These are phyloP conservation scores for Trididemnum nubilum DNA, from an alignment of 23 tunicate species.

Conservation along the genomic window DNA sequence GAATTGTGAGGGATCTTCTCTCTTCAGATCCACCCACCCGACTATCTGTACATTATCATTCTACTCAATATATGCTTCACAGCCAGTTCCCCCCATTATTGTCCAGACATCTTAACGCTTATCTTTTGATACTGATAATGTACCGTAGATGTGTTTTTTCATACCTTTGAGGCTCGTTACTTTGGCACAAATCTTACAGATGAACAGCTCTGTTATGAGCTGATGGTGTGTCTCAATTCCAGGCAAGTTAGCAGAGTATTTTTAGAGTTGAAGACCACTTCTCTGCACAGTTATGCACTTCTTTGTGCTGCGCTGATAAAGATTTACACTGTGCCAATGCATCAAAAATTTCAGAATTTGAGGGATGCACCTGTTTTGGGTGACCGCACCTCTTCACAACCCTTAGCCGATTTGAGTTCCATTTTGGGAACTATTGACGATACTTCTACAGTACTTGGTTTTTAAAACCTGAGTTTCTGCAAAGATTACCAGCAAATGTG, in stretches of 20 bases:
- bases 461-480: neutral
- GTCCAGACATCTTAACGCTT: neutral
- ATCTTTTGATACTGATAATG: conserved; percentile 1
- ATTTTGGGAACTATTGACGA: neutral
- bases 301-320: neutral
- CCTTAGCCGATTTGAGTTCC: neutral
- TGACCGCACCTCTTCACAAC: conserved; percentile 14
- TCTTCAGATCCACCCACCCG: too few species aligned
- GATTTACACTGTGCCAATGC: neutral
- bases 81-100: neutral
- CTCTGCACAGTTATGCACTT: neutral
- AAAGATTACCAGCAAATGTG: conserved; percentile 8
- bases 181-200: neutral
- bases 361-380: conserved; percentile 10
- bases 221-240: neutral
- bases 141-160: conserved; percentile 21
- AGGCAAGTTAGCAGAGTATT: neutral
- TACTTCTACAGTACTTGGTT: neutral
- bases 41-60: too few species aligned
- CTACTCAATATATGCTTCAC: neutral
- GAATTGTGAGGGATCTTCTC: too few species aligned
- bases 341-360: neutral
- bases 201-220: conserved; percentile 12
- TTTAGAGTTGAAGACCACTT: neutral
- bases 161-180: conserved; percentile 14